A percentile compares a stretch with the other conserved stretches of the same genome.
Conservation (phyloP, 30 jellyfish, hydroid and myxozoan genomes). For the Aurelia sp. region DNA sequence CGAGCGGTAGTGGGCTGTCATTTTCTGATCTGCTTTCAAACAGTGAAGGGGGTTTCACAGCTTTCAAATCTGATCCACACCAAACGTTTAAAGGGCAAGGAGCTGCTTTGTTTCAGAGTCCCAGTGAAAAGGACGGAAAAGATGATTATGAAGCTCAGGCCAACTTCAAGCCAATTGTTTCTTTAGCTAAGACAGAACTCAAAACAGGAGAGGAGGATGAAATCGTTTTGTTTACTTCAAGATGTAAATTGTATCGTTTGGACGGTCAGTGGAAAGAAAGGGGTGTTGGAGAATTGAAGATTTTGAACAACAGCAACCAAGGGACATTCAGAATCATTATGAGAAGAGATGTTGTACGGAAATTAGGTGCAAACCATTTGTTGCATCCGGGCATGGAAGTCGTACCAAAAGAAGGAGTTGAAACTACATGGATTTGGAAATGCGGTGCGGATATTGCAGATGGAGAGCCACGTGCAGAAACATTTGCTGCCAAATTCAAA, state of each 20-base stretch:
- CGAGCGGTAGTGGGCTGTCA: conserved; percentile 18
- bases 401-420: conserved; percentile 69
- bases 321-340: conserved; percentile 70
- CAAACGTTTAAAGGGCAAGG: conserved; percentile 41
- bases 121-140: not conserved
- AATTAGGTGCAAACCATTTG: conserved; percentile 88
- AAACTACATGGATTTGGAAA: conserved; percentile 89
- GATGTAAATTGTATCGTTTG: conserved; percentile 91
- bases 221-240: conserved; percentile 67
- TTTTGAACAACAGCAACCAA: conserved; percentile 48
- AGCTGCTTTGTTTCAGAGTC: conserved; percentile 6
- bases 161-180: conserved; percentile 89
- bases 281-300: conserved; percentile 93
- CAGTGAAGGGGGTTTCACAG: conserved; percentile 2
- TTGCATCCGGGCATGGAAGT: conserved; percentile 87
- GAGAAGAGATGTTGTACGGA: conserved; percentile 90
- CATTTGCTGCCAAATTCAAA: conserved; percentile 76
- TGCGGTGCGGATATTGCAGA: conserved; percentile 84
- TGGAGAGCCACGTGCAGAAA: conserved; percentile 72
- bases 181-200: conserved; percentile 55
- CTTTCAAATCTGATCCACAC: conserved; percentile 12
- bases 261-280: conserved; percentile 95
- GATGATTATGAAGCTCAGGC: conserved; percentile 14
- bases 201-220: conserved; percentile 94
- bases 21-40: conserved; percentile 37